phyloP scores from a whole-genome alignment of 2,113 vertebrate species.

The Aleadryas rufinucha region DNA sequence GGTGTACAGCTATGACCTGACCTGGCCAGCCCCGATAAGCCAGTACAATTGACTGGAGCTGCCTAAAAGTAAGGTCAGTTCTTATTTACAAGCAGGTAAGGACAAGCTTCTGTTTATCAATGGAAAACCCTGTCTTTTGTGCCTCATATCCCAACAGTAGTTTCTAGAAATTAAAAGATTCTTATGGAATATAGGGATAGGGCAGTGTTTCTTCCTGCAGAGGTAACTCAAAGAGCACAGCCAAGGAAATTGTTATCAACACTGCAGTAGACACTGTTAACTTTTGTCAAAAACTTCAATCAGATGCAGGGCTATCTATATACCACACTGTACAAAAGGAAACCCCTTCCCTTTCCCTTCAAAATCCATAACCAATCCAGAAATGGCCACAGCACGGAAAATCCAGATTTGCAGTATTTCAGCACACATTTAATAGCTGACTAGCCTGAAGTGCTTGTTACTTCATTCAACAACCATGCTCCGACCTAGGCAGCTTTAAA shows the following conservation, averaged over 20 bases:
- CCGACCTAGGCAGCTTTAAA: background rate
- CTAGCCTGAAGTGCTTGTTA: background rate
- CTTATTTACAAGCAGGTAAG: background rate
- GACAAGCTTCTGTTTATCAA: background rate
- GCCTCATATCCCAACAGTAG: background rate
- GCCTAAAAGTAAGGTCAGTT: background rate
- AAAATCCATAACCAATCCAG: background rate
- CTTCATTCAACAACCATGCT: background rate
- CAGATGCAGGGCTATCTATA: background rate
- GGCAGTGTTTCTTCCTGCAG: background rate
- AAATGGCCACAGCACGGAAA: background rate
- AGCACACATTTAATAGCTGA: background rate
- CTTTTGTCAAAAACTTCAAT: background rate
- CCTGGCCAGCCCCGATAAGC: background rate
- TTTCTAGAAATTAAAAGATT: background rate
- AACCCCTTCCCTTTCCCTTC: background rate
- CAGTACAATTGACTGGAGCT: background rate
- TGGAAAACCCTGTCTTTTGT: background rate
- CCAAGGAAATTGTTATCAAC: background rate
- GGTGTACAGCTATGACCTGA: background rate
- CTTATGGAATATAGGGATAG: background rate
- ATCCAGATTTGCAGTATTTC: background rate
- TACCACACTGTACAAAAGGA: fast-evolving
- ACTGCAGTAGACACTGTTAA: background rate
- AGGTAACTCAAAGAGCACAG: background rate